Base-by-base conservation (phyloP, 2,113 vertebrate genomes). In the Nycticebus coucang region DNA sequence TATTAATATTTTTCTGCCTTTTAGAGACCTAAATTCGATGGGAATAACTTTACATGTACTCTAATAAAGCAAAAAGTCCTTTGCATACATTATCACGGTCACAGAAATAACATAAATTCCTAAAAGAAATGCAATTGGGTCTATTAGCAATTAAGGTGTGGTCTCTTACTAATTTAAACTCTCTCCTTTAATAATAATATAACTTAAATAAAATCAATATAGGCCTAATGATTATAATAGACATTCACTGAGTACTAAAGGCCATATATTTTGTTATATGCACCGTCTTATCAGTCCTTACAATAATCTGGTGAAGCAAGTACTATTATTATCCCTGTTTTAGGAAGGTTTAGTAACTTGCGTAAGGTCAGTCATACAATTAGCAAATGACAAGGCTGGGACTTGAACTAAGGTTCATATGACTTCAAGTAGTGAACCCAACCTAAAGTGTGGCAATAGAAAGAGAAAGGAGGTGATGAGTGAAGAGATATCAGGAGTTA, bases 141-240 rank as follows among this genome's bases (percentile, higher is more conserved):
- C 10, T 88, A 21, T 82, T 71, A 78, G 24, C n/a, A 96, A 53
- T 79, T 66, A 87, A 89, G 12, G 14, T 87, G 57, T 14, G 7
- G 5, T 71, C 24, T 81, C 66, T 85, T n/a, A 93, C 57, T 69
- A 80, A 93, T 11, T 92, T 79, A 75, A 94, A 78, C 5, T 72
- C 82, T 88, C n/a, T 85, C 17, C 18, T 95, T 96, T 82, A 89
- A 78, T 66, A 92, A 71, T 74, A 95, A 57, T 19, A 45, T 87
- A 87, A 50, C 45, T 50, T 50, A 50, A 97, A 55, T 97, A 74
- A 94, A 95, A 60, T 37, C 18, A 91, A n/a, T 74, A 83, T 33
- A 55, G 17, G 3, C 15, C 74, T 84, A 78, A 45, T 33, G 78
- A 53, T 71, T 9, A 78, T 62, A 57, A 90, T 41, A 66, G 33